phyloP scores from a whole-genome alignment of 2,797 vertebrate species.

The Fundulus diaphanus region DNA sequence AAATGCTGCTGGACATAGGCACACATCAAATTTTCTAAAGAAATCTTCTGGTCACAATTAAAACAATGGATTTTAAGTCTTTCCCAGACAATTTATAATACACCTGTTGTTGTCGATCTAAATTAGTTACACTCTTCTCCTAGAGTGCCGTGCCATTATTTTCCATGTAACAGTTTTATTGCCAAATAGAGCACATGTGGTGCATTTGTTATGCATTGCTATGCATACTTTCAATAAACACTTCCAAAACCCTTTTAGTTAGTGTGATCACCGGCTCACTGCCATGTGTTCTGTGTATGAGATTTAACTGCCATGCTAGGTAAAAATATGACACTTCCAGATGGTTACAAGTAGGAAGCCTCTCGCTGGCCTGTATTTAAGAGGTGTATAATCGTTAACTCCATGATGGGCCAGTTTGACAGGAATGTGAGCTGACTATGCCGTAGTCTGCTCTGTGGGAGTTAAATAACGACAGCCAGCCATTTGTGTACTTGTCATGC shows the following conservation, averaged over 20 bases:
- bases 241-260: constrained; percentile 42
- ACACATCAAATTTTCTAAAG: too few species aligned
- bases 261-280: constrained; percentile 44
- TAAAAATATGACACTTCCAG: constrained; percentile 60
- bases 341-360: constrained; percentile 71
- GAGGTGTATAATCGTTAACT: constrained; percentile 84
- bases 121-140: not conserved
- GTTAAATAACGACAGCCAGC: constrained; percentile 78
- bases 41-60: too few species aligned
- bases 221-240: constrained; percentile 20
- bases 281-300: constrained; percentile 49
- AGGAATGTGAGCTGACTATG: constrained; percentile 78
- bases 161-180: constrained; percentile 11
- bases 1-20: too few species aligned
- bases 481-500: constrained; percentile 82
- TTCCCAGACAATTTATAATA: not conserved
- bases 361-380: constrained; percentile 77
- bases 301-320: constrained; percentile 40
- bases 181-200: constrained; percentile 15
- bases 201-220: constrained; percentile 35
- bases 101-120: too few species aligned
- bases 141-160: not conserved
- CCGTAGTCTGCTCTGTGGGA: constrained; percentile 72
- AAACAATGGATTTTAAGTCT: not conserved
- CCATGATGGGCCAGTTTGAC: constrained; percentile 75